A percentile compares a stretch with the other conserved stretches of the same genome.
These are phyloP conservation scores for Pterocles orientalis DNA, from an alignment of 2,113 vertebrate genomes.

Conservation along the genomic window DNA sequence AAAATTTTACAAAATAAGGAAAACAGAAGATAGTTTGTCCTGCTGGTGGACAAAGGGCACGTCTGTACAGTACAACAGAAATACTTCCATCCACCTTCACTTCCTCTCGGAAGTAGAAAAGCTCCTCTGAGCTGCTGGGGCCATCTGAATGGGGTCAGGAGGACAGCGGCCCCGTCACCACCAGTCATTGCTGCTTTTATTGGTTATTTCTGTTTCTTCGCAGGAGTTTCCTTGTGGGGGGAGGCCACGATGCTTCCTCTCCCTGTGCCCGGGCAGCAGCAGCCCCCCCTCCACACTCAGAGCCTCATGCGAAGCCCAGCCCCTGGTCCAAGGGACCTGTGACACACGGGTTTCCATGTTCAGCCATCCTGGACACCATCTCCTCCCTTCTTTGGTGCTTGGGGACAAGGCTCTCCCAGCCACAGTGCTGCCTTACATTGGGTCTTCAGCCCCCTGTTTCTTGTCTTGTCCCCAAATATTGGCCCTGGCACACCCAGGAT, in stretches of 20 bases:
- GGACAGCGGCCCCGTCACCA: rapidly evolving
- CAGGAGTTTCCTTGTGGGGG: background rate
- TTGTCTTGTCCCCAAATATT: background rate
- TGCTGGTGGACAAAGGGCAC: background rate
- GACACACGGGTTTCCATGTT: rapidly evolving
- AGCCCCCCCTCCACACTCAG: background rate
- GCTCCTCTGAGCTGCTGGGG: background rate
- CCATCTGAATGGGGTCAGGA: background rate
- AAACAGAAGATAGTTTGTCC: background rate
- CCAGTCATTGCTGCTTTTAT: background rate
- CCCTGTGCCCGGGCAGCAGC: background rate
- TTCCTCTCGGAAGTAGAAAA: background rate
- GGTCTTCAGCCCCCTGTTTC: background rate
- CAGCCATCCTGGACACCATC: no score
- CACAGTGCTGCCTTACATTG: background rate
- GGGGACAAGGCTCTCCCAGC: background rate
- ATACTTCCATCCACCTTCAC: background rate
- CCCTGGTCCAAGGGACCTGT: background rate
- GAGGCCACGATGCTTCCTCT: rapidly evolving
- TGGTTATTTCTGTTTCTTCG: background rate
- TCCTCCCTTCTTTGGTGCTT: background rate
- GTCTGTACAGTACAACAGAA: background rate
- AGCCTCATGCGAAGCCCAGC: background rate
- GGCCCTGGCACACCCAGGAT: background rate
- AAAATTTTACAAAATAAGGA: background rate